Conservation (phyloP, 1,140 invertebrate genomes). For the Anagrus nilaparvatae region DNA sequence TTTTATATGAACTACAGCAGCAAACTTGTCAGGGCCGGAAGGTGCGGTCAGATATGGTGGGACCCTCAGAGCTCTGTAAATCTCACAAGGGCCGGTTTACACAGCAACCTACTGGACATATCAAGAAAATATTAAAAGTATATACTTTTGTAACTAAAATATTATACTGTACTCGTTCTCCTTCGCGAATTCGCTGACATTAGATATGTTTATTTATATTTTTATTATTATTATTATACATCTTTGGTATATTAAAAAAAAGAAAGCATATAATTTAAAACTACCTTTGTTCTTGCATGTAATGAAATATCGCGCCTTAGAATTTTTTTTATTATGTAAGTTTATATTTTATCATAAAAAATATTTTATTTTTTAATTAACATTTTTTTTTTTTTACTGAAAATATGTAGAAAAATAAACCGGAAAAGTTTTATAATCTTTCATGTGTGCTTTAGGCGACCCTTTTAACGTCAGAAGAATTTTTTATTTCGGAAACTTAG, state of each 20-base stretch:
- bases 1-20: too few species aligned
- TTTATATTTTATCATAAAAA: neutral
- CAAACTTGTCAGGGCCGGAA: too few species aligned
- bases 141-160: neutral
- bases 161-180: conserved; percentile 12
- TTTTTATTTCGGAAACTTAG: too few species aligned
- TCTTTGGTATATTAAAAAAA: neutral
- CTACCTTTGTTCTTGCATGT: neutral
- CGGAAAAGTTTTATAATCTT: too few species aligned
- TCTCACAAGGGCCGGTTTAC: conserved; percentile 45
- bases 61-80: conserved; percentile 35
- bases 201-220: conserved; percentile 12
- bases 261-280: neutral
- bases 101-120: conserved; percentile 23
- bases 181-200: conserved; percentile 24
- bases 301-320: neutral
- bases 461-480: too few species aligned
- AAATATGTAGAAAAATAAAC: too few species aligned
- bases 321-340: neutral
- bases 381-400: neutral
- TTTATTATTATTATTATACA: neutral
- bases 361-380: neutral
- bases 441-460: too few species aligned
- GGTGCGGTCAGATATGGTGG: conserved; percentile 41
- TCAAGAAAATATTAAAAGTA: neutral